phyloP scores from a whole-genome alignment of 2,888 invertebrate genomes.

The Salticus scenicus region DNA sequence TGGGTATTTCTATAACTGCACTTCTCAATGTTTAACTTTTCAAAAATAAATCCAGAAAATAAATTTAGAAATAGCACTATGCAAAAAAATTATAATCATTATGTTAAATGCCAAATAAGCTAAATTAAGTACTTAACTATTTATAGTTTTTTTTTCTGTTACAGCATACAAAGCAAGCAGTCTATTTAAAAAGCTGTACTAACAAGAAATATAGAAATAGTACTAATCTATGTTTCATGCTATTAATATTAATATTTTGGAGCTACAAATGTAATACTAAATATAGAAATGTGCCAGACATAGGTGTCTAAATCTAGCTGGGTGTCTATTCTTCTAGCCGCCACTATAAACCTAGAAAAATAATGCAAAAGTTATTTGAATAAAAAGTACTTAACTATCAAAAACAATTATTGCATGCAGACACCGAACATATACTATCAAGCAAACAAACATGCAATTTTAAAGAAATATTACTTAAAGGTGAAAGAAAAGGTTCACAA shows the following conservation, averaged over 20 bases:
- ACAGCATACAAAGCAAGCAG: conserved; percentile 38
- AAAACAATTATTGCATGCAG: conserved; percentile 47
- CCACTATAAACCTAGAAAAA: conserved; percentile 68
- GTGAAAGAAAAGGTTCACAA: conserved; percentile 28
- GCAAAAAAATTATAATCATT: conserved; percentile 29
- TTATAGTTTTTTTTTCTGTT: not conserved
- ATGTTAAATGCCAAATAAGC: not conserved
- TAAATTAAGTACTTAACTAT: not conserved
- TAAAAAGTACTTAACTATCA: conserved; percentile 46
- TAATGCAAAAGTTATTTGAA: conserved; percentile 63
- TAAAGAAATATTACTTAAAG: not conserved
- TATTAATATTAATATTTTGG: conserved; percentile 22
- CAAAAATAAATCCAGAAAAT: too few relatives aligned
- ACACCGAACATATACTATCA: conserved; percentile 22
- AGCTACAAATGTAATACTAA: conserved; percentile 46
- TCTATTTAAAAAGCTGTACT: conserved; percentile 38
- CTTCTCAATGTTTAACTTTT: too few relatives aligned
- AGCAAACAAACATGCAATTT: conserved; percentile 34
- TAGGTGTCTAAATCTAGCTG: conserved; percentile 62
- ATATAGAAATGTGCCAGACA: conserved; percentile 27
- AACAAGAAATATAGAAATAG: conserved; percentile 11
- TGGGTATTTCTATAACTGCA: too few relatives aligned
- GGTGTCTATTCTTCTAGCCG: conserved; percentile 61
- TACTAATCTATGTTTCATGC: conserved; percentile 28
- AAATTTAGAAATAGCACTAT: conserved; percentile 24